These are phyloP conservation scores for Metalampra italica DNA, from an alignment of 2,888 invertebrate species.

Conservation along the genomic window DNA sequence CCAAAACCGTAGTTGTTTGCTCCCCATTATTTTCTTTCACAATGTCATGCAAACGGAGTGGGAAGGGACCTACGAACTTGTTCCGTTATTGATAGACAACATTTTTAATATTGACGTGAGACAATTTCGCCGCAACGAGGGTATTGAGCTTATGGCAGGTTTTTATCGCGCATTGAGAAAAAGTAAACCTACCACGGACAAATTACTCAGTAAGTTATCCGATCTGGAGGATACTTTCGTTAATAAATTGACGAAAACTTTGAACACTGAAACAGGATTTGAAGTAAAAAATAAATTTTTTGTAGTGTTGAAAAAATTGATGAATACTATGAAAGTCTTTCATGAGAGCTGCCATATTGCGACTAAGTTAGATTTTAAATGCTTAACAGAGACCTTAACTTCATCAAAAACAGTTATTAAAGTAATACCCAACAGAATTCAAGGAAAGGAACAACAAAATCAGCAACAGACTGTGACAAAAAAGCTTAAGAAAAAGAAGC, in stretches of 20 bases:
- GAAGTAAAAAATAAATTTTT: slow-evolving; percentile 79
- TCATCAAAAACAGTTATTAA: slow-evolving; percentile 44
- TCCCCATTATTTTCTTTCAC: slow-evolving; percentile 83
- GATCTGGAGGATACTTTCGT: slow-evolving; percentile 70
- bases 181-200: slow-evolving; percentile 50
- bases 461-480: slow-evolving; percentile 32
- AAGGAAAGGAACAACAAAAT: slow-evolving; percentile 21
- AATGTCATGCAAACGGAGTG: slow-evolving; percentile 81
- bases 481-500: slow-evolving; percentile 52
- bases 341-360: slow-evolving; percentile 57
- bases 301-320: slow-evolving; percentile 70
- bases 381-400: slow-evolving; percentile 37
- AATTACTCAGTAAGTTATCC: slow-evolving; percentile 43
- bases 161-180: slow-evolving; percentile 81
- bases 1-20: slow-evolving; percentile 79
- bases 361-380: slow-evolving; percentile 48
- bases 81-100: slow-evolving; percentile 77
- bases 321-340: slow-evolving; percentile 70
- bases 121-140: slow-evolving; percentile 83
- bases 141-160: slow-evolving; percentile 80
- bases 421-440: slow-evolving; percentile 28
- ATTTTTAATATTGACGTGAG: slow-evolving; percentile 80
- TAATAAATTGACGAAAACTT: slow-evolving; percentile 48
- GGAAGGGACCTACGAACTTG: slow-evolving; percentile 80
- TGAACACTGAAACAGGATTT: slow-evolving; percentile 52